These are phyloP conservation scores for Drosophila lacteicornis DNA, from an alignment of 1,140 invertebrate species.

Conservation along the genomic window DNA sequence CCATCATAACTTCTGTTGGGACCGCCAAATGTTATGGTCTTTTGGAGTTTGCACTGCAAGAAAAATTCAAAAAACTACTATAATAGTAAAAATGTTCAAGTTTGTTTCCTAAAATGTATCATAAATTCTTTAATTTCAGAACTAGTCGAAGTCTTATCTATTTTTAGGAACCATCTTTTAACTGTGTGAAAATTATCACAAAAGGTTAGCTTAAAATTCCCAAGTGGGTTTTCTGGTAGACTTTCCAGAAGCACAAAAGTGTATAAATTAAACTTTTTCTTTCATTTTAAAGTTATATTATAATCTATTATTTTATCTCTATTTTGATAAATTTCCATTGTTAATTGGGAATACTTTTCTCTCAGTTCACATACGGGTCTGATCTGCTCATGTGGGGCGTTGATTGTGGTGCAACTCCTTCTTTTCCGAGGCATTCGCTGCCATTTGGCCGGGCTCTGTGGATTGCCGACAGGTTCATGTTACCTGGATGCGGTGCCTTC, in stretches of 20 bases:
- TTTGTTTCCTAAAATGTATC: background rate
- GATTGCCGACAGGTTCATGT: slow-evolving; percentile 80
- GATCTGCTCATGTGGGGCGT: slow-evolving; percentile 68
- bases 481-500: slow-evolving; percentile 55
- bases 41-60: slow-evolving; percentile 2
- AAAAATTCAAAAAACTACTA: background rate
- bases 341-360: background rate
- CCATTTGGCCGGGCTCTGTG: slow-evolving; percentile 40
- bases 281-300: background rate
- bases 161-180: too few species aligned
- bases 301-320: background rate
- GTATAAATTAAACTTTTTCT: background rate
- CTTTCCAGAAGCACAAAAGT: too few species aligned
- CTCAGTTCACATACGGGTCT: slow-evolving; percentile 23
- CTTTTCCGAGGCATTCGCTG: slow-evolving; percentile 49
- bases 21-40: slow-evolving; percentile 44
- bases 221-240: background rate
- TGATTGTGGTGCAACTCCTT: slow-evolving; percentile 80
- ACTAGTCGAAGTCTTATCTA: background rate
- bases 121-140: background rate
- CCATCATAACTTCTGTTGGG: slow-evolving; percentile 82
- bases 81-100: background rate
- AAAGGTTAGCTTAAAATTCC: background rate
- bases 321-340: too few species aligned
- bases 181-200: too few species aligned